Evolutionary conservation across 2,113 vertebrate species (phyloP).

Genomic region (Ctenodactylus gundi): DNA sequence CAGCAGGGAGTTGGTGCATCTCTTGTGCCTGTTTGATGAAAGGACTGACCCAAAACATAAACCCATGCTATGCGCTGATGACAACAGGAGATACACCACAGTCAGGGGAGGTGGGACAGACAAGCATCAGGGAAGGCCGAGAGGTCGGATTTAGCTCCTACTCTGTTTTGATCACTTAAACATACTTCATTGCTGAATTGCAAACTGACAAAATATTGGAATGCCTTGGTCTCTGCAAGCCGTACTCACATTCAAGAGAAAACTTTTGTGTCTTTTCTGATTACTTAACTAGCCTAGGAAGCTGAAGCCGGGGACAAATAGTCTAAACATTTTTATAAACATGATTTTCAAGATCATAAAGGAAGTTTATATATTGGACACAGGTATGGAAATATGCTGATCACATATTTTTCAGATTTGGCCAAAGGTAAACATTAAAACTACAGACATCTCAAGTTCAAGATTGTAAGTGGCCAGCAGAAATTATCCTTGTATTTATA

Average conservation of each 20-base stretch:
- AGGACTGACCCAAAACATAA: neutral
- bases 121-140: neutral
- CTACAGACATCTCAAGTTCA: neutral
- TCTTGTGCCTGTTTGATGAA: neutral
- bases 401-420: neutral
- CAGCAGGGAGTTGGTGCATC: neutral
- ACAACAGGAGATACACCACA: too few species aligned
- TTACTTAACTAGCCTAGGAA: neutral
- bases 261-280: neutral
- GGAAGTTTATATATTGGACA: rapidly evolving
- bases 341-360: neutral
- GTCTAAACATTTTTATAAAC: neutral
- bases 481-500: neutral
- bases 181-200: neutral
- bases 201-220: neutral
- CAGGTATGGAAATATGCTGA: neutral
- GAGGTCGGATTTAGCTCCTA: neutral
- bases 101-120: neutral
- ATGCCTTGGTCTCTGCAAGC: neutral
- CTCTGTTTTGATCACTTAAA: neutral
- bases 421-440: neutral
- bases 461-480: neutral
- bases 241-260: neutral
- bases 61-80: neutral
- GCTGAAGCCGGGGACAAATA: neutral